Base-by-base conservation (phyloP, 2,113 vertebrate species). In the Butorides virescens region DNA sequence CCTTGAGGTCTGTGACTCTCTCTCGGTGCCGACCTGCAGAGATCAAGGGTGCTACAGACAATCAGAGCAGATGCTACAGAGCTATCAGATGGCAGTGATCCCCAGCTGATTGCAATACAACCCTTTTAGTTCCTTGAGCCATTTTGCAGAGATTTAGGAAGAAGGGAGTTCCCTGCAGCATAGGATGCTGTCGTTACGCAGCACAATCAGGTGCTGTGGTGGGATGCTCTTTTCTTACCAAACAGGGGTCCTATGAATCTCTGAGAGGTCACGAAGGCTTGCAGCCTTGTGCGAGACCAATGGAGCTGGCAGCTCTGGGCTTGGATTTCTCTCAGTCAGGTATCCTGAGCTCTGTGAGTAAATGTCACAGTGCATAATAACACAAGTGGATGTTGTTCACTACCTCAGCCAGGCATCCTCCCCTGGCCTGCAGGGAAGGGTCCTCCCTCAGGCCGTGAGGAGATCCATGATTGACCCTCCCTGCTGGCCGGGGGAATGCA, bases 401-500 rank as follows among this genome's bases (percentile, higher is more conserved):
- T 44, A 4, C 17, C 20, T 71, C 72, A 32, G 13, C 11, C n/a
- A 44, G 44, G 10, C 34, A 15, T 46, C 29, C 15, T 92, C 9
- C 23, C 26, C 20, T 9, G 30, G 50, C 18, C 72, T 78, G n/a
- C 21, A 37, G 23, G 46, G 30, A 88, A 37, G 6, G 3, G 20
- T 50, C 18, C 39, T 79, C 49, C 76, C 47, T 36, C 44, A 55
- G 49, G 34, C 34, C 42, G 22, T 22, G 30, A 47, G 12, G 29
- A 65, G 13, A 4, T 66, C 30, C 0, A 0, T 21, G 22, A 71
- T 2, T 63, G n/a, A 89, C 23, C 11, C 18, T 78, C 27, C 30
- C 44, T 27, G 22, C 20, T 2, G 3, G 25, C 10, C 10, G 47
- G 16, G 26, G 7, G 7, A 18, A 66, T 27, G 36, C 32, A 46